Evolutionary conservation across 2,797 vertebrate species (phyloP), one percentile per base, ranked within the genome.

Genomic region (Acanthurus leucopareius): DNA sequence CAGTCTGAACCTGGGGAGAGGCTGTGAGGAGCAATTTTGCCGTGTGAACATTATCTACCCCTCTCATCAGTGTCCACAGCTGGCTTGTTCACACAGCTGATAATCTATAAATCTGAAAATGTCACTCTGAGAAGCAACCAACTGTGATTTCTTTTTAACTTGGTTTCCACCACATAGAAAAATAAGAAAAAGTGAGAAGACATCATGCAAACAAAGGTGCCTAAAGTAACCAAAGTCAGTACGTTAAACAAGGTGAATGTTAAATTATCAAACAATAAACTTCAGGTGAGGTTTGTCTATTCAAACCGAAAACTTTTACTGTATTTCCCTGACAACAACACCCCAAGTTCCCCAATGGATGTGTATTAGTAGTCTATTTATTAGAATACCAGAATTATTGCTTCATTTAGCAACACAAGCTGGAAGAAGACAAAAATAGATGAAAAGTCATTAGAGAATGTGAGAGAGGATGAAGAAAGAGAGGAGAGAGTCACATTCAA

Each of bases 31-130:
- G 51, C 58, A 59, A 61, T 81, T 66, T 66, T 44, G 64, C 60
- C 63, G 59, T 73, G 66, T 83, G 77, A 75, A 83, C 67, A 77
- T 69, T 69, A 73, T 83, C 64, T 54, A 10, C 63, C 10, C 17
- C 40, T 76, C 48, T 80, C 71, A 73, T 73, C 68, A 20, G 58
- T 69, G 56, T 77, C 48, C 65, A 73, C 63, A 71, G 49, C 64
- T 52, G n/a, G 42, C 11, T 56, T 70, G 54, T 56, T 77, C 54
- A 64, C 13, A 1, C 35, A 10, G 20, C 15, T 60, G 61, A 73
- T 45, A 17, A 61, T 73, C 68, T 69, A 20, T 16, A 53, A 70
- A 77, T 67, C 38, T 68, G 19, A 52, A 72, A 69, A 44, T 10
- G 42, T 48, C 76, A 66, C 51, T 45, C 10, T n/a, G 22, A 45